Base-by-base conservation (phyloP, 2,797 vertebrate species). In the Manis crassicaudata region DNA sequence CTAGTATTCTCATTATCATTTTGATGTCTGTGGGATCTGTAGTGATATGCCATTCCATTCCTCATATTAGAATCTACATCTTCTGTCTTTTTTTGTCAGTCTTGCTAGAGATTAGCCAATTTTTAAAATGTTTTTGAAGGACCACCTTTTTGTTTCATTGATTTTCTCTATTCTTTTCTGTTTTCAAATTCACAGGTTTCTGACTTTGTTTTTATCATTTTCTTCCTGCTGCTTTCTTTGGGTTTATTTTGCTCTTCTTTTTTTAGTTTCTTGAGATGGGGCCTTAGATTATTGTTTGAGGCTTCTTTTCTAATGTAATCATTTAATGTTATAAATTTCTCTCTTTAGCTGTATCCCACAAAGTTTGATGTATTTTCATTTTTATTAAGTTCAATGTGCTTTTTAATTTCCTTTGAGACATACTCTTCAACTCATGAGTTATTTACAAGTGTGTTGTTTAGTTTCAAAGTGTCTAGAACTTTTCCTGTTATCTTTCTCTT, bases 311-410 rank as follows among this genome's bases (percentile, higher is more conserved):
- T 50, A 83, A 62, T 23, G n/a, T n/a, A 63, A 85, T 1, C 37
- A 73, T 86, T 67, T 73, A 56, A 73, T 58, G 62, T 3, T 86
- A 32, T 46, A 50, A 56, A 37, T 81, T 76, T 90, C 25, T 25
- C 9, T 80, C 37, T 75, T 58, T 91, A 58, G 13, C 10, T 52
- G 27, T 58, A 25, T 72, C 25, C n/a, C 40, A 46, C 37, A 91
- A 72, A 73, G 88, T 88, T 46, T 92, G 58, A 76, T 27, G 40
- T 43, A 25, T 85, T 80, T 72, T 93, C 54, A 81, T 84, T 75
- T 46, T 46, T 46, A 46, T 95, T 72, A 27, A 50, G 32, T 92
- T 80, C 40, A 79, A n/a, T 56, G 11, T 43, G 27, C 63, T 85
- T 73, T 89, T 60, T 65, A n/a, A 73, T 25, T 84, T 85, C n/a